These are phyloP conservation scores for Pionites leucogaster DNA, from an alignment of 2,113 vertebrate species.

Conservation along the genomic window DNA sequence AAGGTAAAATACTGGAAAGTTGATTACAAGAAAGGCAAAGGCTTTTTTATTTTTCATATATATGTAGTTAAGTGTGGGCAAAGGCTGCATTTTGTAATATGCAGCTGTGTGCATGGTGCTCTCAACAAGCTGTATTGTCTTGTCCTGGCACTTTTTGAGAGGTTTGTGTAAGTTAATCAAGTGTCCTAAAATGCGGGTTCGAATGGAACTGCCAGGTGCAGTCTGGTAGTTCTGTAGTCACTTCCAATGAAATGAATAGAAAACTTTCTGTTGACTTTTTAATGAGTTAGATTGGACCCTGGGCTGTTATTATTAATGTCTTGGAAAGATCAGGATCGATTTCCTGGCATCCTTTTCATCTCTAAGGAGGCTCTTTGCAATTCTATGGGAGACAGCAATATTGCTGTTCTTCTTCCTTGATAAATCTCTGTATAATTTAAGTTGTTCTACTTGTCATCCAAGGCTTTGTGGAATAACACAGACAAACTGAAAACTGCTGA, in stretches of 20 bases:
- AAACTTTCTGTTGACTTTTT: conserved; percentile 23
- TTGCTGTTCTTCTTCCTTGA: background rate
- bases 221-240: background rate
- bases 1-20: background rate
- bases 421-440: background rate
- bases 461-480: background rate
- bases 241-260: conserved; percentile 11
- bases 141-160: background rate
- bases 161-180: background rate
- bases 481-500: background rate
- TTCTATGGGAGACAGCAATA: background rate
- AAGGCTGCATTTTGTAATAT: background rate
- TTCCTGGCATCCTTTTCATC: conserved; percentile 25
- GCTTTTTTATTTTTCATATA: background rate
- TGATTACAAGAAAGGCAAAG: background rate
- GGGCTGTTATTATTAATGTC: background rate
- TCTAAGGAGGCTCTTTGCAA: conserved; percentile 1
- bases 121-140: background rate
- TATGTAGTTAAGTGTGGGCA: background rate
- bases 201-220: background rate
- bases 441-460: background rate
- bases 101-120: background rate
- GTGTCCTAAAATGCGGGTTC: background rate
- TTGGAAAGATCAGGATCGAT: conserved; percentile 37
- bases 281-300: conserved; percentile 23